A percentile compares a stretch with the other conserved stretches of the same genome.
Conservation (phyloP, 2,113 vertebrate species). For the Aix galericulata region DNA sequence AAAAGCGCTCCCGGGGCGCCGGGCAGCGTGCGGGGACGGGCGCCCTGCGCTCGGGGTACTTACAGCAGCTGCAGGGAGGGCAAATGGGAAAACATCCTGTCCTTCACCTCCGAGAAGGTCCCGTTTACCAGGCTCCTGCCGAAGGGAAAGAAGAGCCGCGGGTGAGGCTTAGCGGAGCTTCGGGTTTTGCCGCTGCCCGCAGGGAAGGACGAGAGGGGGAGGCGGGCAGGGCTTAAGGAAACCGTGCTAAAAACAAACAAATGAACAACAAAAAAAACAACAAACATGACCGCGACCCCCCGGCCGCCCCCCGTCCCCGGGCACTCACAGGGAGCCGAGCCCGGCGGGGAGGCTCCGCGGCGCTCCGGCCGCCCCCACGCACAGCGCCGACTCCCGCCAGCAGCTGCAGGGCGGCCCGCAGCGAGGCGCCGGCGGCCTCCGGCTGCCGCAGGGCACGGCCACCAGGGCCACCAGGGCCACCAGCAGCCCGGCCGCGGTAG, state of each 20-base stretch:
- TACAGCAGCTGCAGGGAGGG: slow-evolving; percentile 94
- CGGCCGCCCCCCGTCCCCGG: not conserved
- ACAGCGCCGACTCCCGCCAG: slow-evolving; percentile 93
- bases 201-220: too few species aligned
- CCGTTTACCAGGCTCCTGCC: slow-evolving; percentile 95
- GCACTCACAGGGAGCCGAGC: slow-evolving; percentile 90
- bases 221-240: not conserved
- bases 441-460: too few species aligned
- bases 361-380: slow-evolving; percentile 88
- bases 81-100: slow-evolving; percentile 95
- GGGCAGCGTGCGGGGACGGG: not conserved
- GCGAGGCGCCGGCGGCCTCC: slow-evolving; percentile 80
- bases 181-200: too few species aligned
- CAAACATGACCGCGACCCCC: not conserved
- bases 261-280: too few species aligned
- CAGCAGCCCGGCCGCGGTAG: slow-evolving; percentile 63
- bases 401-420: slow-evolving; percentile 87
- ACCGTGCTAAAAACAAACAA: too few species aligned
- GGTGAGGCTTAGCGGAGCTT: not conserved
- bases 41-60: slow-evolving; percentile 69
- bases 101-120: slow-evolving; percentile 93
- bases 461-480: not conserved
- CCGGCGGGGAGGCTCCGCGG: slow-evolving; percentile 85
- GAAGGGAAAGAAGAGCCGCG: not conserved
- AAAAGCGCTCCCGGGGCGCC: not conserved